These are phyloP conservation scores for Psilopsiagon aurifrons DNA, from an alignment of 2,113 vertebrate species.

Conservation along the genomic window DNA sequence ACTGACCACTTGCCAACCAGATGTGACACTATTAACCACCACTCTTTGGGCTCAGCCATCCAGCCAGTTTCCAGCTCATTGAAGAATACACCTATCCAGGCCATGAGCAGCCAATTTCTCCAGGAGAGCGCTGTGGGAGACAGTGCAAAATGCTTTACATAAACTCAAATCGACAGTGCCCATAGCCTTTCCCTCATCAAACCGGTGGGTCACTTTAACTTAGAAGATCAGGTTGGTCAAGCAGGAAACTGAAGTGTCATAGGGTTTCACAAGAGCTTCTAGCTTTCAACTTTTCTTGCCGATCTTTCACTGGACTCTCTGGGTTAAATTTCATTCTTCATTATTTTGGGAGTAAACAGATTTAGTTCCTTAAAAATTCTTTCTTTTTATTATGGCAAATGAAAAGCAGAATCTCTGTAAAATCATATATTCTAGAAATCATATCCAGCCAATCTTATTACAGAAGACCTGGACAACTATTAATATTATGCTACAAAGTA, in stretches of 20 bases:
- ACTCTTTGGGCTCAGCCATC: not conserved
- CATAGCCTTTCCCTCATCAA: not conserved
- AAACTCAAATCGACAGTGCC: not conserved
- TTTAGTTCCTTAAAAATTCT: not conserved
- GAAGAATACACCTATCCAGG: not conserved
- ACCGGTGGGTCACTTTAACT: not conserved
- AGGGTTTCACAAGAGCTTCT: constrained; percentile 21
- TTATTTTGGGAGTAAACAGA: not conserved
- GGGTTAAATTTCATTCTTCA: not conserved
- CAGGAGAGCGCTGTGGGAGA: not conserved
- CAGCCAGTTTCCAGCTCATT: not conserved
- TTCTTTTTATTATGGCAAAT: not conserved
- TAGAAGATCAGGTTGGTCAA: not conserved
- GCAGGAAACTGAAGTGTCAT: not conserved
- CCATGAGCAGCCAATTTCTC: not conserved
- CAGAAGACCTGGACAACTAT: not conserved
- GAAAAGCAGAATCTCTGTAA: not conserved
- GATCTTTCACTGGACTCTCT: not conserved
- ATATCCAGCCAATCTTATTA: not conserved
- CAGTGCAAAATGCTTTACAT: not conserved
- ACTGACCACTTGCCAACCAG: not conserved
- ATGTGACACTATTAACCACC: not conserved
- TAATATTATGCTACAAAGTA: not conserved
- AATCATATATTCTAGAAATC: not conserved
- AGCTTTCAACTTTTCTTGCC: not conserved